A percentile compares a stretch with the other conserved stretches of the same genome.
Conservation (phyloP, 2,797 vertebrate genomes). For the Protonibea diacanthus region DNA sequence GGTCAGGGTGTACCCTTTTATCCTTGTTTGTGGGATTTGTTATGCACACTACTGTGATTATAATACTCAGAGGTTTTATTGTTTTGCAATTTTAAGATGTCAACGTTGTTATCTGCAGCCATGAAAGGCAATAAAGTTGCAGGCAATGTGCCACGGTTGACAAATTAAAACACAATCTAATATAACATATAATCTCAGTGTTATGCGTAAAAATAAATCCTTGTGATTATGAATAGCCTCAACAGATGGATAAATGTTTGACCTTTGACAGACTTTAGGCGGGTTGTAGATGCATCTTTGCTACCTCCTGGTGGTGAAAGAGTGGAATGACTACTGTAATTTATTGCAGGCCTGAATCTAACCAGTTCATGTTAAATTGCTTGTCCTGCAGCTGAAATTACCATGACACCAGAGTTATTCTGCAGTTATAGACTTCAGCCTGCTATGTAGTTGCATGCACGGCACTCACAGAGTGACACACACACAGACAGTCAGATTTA, state of each 20-base stretch:
- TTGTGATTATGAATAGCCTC: background rate
- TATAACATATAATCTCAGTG: background rate
- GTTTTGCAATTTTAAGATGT: background rate
- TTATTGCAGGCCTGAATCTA: background rate
- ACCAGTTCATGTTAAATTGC: background rate
- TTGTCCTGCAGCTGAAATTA: background rate
- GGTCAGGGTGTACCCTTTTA: background rate
- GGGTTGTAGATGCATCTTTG: constrained; percentile 1
- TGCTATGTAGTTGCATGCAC: background rate
- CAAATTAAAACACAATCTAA: background rate
- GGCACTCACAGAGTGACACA: too few relatives aligned
- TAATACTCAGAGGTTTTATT: background rate
- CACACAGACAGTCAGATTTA: background rate
- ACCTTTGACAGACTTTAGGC: constrained; percentile 49
- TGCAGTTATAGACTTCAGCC: background rate
- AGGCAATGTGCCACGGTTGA: background rate
- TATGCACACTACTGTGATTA: background rate
- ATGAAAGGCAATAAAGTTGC: too few relatives aligned
- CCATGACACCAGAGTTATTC: background rate
- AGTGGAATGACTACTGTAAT: background rate
- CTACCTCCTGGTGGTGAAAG: constrained; percentile 54
- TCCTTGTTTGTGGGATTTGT: background rate
- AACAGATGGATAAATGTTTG: constrained; percentile 3
- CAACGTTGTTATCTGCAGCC: background rate
- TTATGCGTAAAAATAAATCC: background rate